phyloP scores from a whole-genome alignment of 2,113 vertebrate genomes.

The Ciconia boyciana region DNA sequence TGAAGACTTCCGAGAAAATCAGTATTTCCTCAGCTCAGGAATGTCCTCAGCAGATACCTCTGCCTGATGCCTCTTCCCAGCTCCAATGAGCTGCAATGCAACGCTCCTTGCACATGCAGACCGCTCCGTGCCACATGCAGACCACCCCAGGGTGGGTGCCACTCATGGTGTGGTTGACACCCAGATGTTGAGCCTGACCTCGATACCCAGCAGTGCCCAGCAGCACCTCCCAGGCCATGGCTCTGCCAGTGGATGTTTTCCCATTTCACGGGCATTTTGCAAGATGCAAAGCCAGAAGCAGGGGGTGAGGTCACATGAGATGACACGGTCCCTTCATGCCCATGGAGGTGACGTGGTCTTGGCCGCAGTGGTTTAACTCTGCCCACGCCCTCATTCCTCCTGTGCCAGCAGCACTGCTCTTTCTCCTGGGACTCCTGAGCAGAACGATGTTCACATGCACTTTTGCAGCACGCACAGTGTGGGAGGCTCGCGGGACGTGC shows the following conservation, averaged over 20 bases:
- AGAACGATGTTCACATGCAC: fast-evolving
- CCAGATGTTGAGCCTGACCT: not conserved
- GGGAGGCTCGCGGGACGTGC: fast-evolving
- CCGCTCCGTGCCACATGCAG: not conserved
- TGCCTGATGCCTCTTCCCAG: not conserved
- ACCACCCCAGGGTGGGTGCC: too few species aligned
- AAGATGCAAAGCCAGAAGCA: not conserved
- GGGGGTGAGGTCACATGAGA: not conserved
- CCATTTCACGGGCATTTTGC: not conserved
- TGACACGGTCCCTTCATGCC: not conserved
- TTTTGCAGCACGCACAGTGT: not conserved
- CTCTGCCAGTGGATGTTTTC: not conserved
- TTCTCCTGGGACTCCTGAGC: not conserved
- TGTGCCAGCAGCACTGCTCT: too few species aligned
- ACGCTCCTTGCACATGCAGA: fast-evolving
- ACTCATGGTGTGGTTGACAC: not conserved
- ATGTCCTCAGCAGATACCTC: not conserved
- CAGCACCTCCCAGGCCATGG: not conserved
- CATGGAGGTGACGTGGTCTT: not conserved
- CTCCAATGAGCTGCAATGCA: fast-evolving
- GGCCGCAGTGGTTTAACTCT: not conserved
- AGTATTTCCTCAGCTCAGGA: not conserved
- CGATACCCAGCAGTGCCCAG: not conserved
- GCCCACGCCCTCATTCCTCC: fast-evolving
- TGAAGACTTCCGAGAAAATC: not conserved